Conservation (phyloP, 2,113 vertebrate species). For the Plotosus lineatus region DNA sequence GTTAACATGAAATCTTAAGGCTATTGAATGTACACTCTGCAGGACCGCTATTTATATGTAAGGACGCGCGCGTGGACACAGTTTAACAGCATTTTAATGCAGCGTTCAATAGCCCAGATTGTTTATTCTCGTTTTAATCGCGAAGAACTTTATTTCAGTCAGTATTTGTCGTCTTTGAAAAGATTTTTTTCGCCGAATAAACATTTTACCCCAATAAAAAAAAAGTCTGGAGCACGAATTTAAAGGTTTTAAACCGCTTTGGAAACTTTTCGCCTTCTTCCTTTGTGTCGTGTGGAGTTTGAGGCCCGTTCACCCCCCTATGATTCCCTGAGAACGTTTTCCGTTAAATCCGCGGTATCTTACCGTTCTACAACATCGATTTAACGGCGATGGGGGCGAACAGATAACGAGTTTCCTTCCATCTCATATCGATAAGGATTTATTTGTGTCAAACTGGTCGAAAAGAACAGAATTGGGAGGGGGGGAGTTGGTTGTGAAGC, state of each 20-base stretch:
- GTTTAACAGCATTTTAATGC: neutral
- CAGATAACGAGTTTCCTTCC: slow-evolving; percentile 34
- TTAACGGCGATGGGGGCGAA: slow-evolving; percentile 15
- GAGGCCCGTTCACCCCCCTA: slow-evolving; percentile 5
- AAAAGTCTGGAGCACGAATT: too few species aligned
- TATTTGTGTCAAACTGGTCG: slow-evolving; percentile 32
- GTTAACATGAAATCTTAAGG: neutral
- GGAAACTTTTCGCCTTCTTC: slow-evolving; percentile 23
- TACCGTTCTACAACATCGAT: slow-evolving; percentile 12
- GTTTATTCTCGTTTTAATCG: slow-evolving; percentile 32
- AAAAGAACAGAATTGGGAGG: neutral
- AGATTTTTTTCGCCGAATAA: neutral
- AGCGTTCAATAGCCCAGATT: neutral
- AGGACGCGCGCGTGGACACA: neutral
- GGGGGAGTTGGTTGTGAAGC: slow-evolving; percentile 18
- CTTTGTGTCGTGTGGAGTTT: slow-evolving; percentile 36
- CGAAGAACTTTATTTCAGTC: neutral
- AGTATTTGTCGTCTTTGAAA: neutral
- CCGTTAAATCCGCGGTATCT: slow-evolving; percentile 16
- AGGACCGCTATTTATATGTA: neutral
- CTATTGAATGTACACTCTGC: neutral
- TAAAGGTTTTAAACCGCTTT: neutral
- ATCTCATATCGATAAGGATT: slow-evolving; percentile 41
- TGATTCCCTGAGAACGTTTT: slow-evolving; percentile 9
- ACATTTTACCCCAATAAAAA: neutral